Percentiles rank a stretch among this genome's conserved stretches.
Conservation (phyloP, 2,888 invertebrate genomes). For the Belgica antarctica region DNA sequence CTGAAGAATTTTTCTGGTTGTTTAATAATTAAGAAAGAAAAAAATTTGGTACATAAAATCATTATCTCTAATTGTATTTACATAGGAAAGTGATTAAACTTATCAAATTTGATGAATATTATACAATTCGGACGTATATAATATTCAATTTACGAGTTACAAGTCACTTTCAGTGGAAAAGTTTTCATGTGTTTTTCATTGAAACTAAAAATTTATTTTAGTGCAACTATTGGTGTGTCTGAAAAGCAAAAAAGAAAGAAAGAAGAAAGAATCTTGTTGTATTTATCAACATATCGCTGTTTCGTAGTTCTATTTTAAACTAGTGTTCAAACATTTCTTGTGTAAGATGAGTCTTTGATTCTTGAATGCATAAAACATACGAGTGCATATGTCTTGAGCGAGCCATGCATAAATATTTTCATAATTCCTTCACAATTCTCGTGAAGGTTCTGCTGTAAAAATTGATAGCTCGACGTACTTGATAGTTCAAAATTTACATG, state of each 20-base stretch:
- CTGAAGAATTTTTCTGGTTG: slow-evolving; percentile 37
- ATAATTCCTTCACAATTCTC: not conserved
- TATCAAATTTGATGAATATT: slow-evolving; percentile 31
- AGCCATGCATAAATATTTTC: not conserved
- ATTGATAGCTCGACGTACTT: not conserved
- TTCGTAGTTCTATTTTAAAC: slow-evolving; percentile 32
- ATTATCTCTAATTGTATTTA: slow-evolving; percentile 33
- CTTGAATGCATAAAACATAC: not conserved
- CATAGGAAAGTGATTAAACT: slow-evolving; percentile 40
- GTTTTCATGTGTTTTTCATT: not conserved
- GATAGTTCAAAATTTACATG: not conserved
- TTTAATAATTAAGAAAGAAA: slow-evolving; percentile 36
- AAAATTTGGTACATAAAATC: slow-evolving; percentile 40
- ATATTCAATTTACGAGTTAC: slow-evolving; percentile 13
- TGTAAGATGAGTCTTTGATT: slow-evolving; percentile 30
- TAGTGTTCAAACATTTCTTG: not conserved
- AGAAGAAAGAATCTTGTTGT: slow-evolving; percentile 31
- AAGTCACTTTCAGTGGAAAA: not conserved
- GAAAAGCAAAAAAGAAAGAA: not conserved
- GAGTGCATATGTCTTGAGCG: not conserved
- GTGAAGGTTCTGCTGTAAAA: not conserved
- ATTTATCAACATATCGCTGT: slow-evolving; percentile 37
- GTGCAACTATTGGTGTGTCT: not conserved
- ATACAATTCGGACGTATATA: not conserved
- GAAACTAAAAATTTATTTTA: not conserved